Base-by-base conservation (phyloP, 2,888 invertebrate genomes). In the Scaptomyza cyrtandrae region DNA sequence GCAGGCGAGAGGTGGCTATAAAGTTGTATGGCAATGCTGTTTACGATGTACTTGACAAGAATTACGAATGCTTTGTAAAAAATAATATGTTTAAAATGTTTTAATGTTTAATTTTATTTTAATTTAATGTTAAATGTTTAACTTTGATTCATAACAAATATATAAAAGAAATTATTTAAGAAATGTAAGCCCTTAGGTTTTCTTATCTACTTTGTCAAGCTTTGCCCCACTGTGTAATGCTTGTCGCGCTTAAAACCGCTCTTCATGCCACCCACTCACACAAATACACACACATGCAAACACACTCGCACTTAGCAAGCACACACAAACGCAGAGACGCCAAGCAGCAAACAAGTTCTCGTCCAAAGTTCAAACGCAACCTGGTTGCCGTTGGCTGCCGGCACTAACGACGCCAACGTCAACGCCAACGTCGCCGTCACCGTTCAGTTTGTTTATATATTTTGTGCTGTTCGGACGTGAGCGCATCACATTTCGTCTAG, bases 361-460 rank as follows among this genome's bases (percentile, higher is more conserved):
- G 68, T 67, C 56, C 57, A 75, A 68, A 75, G 78, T 75, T 75
- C 74, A 75, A 54, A 75, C 75, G 75, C 75, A 75, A 75, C 75
- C 49, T 58, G 74, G 79, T 76, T 70, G 61, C 31, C 63, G 70
- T 70, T 78, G 70, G 60, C 70, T 70, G 76, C 76, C 76, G 76
- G 76, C 65, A 70, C 60, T 60, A 62, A 60, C 70, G 49, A 59
- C 75, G 75, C 19, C 16, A 27, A 41, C 50, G 58, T 29, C 56
- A 44, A 46, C 58, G 64, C 24, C 61, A 27, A 48, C 35, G 71
- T 35, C 33, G n/a, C 33, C 24, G 43, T 37, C n/a, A 10, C 35
- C 50, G 58, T 58, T 67, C 68, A 78, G 84, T 84, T 84, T 84
- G 84, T 88, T 84, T 88, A 83, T 78, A 71, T 80, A 88, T 80